These are phyloP conservation scores for Drosophila mimetica DNA, from an alignment of 2,888 invertebrate genomes.

Conservation along the genomic window DNA sequence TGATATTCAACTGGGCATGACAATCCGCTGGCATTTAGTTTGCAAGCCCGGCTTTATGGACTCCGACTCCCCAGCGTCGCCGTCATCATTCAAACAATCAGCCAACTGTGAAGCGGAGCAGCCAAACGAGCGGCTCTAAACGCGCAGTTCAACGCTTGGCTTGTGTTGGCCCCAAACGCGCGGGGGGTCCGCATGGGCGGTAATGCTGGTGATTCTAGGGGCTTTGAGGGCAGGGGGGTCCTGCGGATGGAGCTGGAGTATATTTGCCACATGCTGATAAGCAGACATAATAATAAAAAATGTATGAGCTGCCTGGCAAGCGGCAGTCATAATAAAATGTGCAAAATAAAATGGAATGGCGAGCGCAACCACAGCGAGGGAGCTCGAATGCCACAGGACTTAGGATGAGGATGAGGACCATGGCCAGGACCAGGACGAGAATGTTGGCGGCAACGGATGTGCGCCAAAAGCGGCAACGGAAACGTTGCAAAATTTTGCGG, in stretches of 20 bases:
- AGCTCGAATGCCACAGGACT: conserved; percentile 27
- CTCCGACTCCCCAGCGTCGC: conserved; percentile 56
- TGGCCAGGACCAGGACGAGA: conserved; percentile 18
- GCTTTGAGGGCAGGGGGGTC: conserved; percentile 1
- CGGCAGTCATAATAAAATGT: conserved; percentile 76
- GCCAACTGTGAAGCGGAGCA: conserved; percentile 74
- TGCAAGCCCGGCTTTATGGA: conserved; percentile 65
- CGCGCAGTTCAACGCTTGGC: conserved; percentile 75
- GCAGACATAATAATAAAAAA: conserved; percentile 78
- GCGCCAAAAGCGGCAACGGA: conserved; percentile 73
- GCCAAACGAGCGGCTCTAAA: conserved; percentile 75
- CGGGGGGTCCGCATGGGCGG: conserved; percentile 13
- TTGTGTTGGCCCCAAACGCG: conserved; percentile 39
- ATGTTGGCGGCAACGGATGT: conserved; percentile 70
- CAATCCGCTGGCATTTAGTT: conserved; percentile 71
- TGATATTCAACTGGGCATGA: conserved; percentile 66
- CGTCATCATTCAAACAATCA: conserved; percentile 75
- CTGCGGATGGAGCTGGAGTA: conserved; percentile 58
- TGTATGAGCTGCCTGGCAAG: conserved; percentile 68
- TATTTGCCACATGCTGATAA: conserved; percentile 78
- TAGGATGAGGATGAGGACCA: conserved; percentile 6
- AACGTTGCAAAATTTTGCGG: conserved; percentile 78
- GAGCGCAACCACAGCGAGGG: conserved; percentile 62
- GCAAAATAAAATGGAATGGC: conserved; percentile 78
- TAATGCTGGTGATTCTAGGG: not conserved